Evolutionary conservation across 2,797 vertebrate genomes (phyloP).

Genomic region (Chromobotia macracanthus): DNA sequence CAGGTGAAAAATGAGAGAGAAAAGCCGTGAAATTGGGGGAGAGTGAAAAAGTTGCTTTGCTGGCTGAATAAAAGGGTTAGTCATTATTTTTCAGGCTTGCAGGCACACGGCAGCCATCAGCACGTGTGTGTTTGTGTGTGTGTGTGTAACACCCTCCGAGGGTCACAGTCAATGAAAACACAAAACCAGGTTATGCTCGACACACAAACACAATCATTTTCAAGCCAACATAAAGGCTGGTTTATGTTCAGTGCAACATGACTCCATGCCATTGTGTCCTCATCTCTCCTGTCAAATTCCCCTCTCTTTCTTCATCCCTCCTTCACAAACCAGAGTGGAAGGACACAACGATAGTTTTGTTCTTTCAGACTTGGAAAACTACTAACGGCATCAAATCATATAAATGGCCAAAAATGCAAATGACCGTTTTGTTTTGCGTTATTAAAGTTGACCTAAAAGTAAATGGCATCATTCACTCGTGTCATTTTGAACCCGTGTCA

Average conservation of each 20-base stretch:
- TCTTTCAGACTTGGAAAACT: neutral
- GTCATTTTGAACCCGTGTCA: too few relatives aligned
- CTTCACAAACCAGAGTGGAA: neutral
- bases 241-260: neutral
- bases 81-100: conserved; percentile 69
- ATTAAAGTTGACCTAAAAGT: neutral
- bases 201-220: conserved; percentile 63
- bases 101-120: conserved; percentile 51
- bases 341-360: neutral
- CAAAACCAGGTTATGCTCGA: conserved; percentile 44
- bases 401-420: neutral
- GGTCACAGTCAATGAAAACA: conserved; percentile 25
- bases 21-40: conserved; percentile 72
- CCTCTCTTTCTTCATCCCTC: neutral
- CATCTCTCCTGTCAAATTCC: neutral
- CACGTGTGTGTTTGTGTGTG: conserved; percentile 54
- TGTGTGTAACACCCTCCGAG: neutral
- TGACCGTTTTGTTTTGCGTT: neutral
- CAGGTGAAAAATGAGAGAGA: conserved; percentile 82
- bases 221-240: conserved; percentile 14
- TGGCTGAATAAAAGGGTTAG: conserved; percentile 65
- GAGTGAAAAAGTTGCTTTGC: conserved; percentile 74
- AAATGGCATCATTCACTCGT: too few relatives aligned
- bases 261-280: neutral
- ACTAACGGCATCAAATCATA: neutral